Conservation (phyloP, 1,140 invertebrate species). For the Tetramorium alpestre region DNA sequence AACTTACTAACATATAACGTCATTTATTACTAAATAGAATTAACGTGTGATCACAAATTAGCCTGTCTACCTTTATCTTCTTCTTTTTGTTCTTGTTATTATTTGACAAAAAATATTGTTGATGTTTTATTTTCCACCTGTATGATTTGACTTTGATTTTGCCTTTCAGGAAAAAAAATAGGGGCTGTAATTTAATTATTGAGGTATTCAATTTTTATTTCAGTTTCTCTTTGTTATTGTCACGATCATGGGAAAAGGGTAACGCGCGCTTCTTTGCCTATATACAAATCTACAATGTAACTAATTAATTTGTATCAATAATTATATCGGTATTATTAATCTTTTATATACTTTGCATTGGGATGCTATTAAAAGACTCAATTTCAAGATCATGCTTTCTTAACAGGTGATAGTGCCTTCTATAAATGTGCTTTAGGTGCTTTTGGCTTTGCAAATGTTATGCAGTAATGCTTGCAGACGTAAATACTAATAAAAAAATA, state of each 20-base stretch:
- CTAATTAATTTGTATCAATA: slow-evolving; percentile 42
- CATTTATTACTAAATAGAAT: slow-evolving; percentile 67
- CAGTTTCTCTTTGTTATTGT: slow-evolving; percentile 73
- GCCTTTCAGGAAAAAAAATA: slow-evolving; percentile 80
- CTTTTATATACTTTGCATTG: slow-evolving; percentile 39
- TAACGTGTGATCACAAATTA: slow-evolving; percentile 41
- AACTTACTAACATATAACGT: slow-evolving; percentile 77
- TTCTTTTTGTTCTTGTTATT: slow-evolving; percentile 23
- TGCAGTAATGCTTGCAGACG: slow-evolving; percentile 23
- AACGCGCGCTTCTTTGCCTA: slow-evolving; percentile 49
- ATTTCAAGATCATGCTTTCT: slow-evolving; percentile 14
- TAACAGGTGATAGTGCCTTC: slow-evolving; percentile 20
- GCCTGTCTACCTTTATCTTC: slow-evolving; percentile 46
- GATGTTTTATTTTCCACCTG: slow-evolving; percentile 51
- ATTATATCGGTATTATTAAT: slow-evolving; percentile 19
- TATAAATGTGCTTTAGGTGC: slow-evolving; percentile 53
- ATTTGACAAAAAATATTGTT: slow-evolving; percentile 46
- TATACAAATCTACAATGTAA: slow-evolving; percentile 34
- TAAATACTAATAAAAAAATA: slow-evolving; percentile 21
- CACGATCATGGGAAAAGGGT: slow-evolving; percentile 52
- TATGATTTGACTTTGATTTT: slow-evolving; percentile 73
- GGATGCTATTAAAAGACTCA: slow-evolving; percentile 4
- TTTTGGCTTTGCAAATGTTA: slow-evolving; percentile 54
- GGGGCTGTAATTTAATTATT: slow-evolving; percentile 78
- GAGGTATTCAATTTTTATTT: slow-evolving; percentile 80